phyloP scores from a whole-genome alignment of 1,140 invertebrate genomes.

The Drosophila azteca region DNA sequence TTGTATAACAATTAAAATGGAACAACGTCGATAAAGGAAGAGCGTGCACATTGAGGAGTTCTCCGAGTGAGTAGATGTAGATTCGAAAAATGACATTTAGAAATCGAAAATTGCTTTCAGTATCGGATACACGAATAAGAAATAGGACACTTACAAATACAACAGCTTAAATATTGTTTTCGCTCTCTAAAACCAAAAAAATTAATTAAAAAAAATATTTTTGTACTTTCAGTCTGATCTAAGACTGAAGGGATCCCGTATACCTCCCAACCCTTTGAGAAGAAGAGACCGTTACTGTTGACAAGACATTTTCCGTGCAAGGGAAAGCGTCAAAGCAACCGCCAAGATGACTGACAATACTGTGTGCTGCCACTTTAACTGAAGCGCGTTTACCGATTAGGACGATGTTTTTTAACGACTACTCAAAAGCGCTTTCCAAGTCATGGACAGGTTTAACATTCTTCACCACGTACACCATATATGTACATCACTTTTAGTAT shows the following conservation, averaged over 20 bases:
- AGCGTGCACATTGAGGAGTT: conserved; percentile 56
- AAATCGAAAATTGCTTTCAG: conserved; percentile 53
- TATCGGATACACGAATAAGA: conserved; percentile 36
- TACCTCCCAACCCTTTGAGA: too few species aligned
- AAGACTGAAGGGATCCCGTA: too few species aligned
- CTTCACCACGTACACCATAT: too few species aligned
- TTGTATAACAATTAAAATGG: conserved; percentile 68
- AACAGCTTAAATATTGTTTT: conserved; percentile 46
- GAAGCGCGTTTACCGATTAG: too few species aligned
- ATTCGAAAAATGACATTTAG: conserved; percentile 62
- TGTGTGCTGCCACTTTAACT: conserved; percentile 37
- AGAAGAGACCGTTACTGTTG: too few species aligned
- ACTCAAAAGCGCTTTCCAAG: too few species aligned
- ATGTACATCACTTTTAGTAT: too few species aligned
- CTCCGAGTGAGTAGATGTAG: conserved; percentile 33
- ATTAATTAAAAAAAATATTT: conserved; percentile 48
- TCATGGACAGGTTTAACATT: too few species aligned
- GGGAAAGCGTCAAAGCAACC: not conserved
- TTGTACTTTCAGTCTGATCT: conserved; percentile 3
- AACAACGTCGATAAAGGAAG: conserved; percentile 77
- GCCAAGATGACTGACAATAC: conserved; percentile 48
- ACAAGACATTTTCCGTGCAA: too few species aligned
- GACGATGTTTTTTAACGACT: too few species aligned
- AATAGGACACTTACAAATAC: conserved; percentile 47
- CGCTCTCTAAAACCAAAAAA: conserved; percentile 44